Evolutionary conservation across 1,140 invertebrate species (phyloP).

Genomic region (fruit fly (Drosophila melanogaster)): DNA sequence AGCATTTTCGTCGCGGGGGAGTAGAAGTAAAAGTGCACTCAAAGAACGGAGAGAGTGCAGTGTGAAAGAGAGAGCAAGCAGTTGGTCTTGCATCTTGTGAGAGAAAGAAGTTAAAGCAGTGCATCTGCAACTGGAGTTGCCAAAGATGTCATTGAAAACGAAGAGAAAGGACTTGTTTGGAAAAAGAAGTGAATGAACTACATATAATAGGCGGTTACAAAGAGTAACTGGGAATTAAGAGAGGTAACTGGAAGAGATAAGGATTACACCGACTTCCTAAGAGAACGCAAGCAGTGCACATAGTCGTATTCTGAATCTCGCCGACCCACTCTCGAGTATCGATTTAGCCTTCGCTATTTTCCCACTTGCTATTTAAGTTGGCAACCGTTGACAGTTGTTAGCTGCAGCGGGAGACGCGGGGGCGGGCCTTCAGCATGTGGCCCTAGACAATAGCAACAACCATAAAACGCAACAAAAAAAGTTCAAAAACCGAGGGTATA

Average conservation of each 20-base stretch:
- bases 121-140: too few relatives aligned
- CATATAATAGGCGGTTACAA: too few relatives aligned
- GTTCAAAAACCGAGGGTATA: conserved; percentile 8
- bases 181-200: neutral
- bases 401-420: conserved; percentile 17
- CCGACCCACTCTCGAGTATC: conserved; percentile 16
- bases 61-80: neutral
- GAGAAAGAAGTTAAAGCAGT: too few relatives aligned
- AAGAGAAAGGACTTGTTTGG: neutral
- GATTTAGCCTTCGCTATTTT: conserved; percentile 24
- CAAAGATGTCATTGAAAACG: neutral
- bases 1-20: conserved; percentile 16
- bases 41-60: conserved; percentile 3
- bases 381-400: conserved; percentile 32
- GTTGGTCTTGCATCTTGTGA: too few relatives aligned
- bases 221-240: too few relatives aligned
- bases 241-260: conserved; percentile 2
- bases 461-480: conserved; percentile 8
- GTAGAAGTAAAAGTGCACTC: conserved; percentile 36
- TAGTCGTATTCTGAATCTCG: conserved; percentile 20
- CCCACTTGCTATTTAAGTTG: conserved; percentile 14
- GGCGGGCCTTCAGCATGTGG: conserved; percentile 60
- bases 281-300: conserved; percentile 3
- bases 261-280: conserved; percentile 4
- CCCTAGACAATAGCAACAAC: conserved; percentile 46